Evolutionary conservation across 2,888 invertebrate species (phyloP), one percentile per base, ranked within the genome.

Genomic region (Omphaloscelis lunosa): DNA sequence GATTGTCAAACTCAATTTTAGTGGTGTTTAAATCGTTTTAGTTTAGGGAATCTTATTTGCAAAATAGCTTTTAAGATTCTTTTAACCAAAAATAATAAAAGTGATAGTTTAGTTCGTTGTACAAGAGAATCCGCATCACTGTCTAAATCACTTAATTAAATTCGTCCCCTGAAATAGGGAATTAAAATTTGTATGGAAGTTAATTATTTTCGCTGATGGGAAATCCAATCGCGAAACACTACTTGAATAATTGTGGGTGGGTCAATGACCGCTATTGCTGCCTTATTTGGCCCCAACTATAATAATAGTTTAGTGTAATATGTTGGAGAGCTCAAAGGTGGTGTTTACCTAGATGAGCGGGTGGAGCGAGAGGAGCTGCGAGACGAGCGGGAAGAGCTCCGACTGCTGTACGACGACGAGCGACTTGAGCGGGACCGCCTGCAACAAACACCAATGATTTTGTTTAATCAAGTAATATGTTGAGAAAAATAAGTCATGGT

Each of bases 381-480:
- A 6, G 79, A 68, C 12, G 80, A 80, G 20, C 80, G 80, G 7
- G 97, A 97, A 20, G 97, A 97, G 34, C 97, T 97, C 58, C 97
- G 95, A 88, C 96, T 97, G 91, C 95, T 96, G 93, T 97, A 97
- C 8, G 97, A 97, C 85, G 97, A 97, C 71, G 96, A 96, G 9
- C 96, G 94, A 68, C 93, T 93, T 15, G 96, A 95, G 2, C 95
- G 94, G 29, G 96, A 96, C 3, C 95, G 92, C 58, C 96, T 95
- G 92, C 0, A 89, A 88, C 74, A 72, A 76, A 67, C 9, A 61
- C 53, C 4, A 48, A 15, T 5, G 15, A 15, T 4, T 29, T 81
- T 66, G 15, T 74, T 51, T 61, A 6, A 51, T 9, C 1, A 59
- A 29, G 29, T 17, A 8, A 8, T 27, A 27, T 27, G 29, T 29